Base-by-base conservation (phyloP, 2,113 vertebrate species). In the Megaptera novaeangliae region DNA sequence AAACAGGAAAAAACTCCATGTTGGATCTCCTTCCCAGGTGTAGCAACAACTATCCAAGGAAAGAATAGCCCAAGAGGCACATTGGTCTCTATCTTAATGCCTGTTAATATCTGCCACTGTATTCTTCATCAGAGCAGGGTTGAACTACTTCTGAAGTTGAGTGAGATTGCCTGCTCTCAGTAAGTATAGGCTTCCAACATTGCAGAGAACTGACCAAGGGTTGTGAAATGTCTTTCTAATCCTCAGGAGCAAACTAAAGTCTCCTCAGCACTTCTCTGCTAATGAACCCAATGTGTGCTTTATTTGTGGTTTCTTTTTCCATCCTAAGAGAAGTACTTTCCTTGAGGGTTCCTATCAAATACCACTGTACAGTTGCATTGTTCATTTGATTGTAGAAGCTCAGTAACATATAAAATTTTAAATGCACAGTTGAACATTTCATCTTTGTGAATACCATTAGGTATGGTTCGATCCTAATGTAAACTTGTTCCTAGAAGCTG, bases 141-240 rank as follows among this genome's bases (percentile, higher is more conserved):
- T 44, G 69, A 61, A 2, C 23, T 31, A 3, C 15, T 63, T 57
- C n/a, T 21, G 29, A 61, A n/a, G 11, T 2, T 18, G 8, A n/a
- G 11, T 12, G 49, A 59, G 3, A 3, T 36, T 21, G 3, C 10
- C 9, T 25, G 11, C 3, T 63, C 7, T 59, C 18, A 1, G 3
- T 6, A 13, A 11, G n/a, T 57, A 6, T 23, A 34, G 2, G 3
- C 8, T 52, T 25, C 2, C n/a, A 18, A 71, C 10, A 17, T 1
- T 29, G 52, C 39, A 66, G 10, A 46, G 11, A 49, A 57, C n/a
- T 25, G 41, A 27, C 34, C 49, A 41, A 36, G 57, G 9, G 1
- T 0, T 44, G 10, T 36, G 7, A 6, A 6, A 25, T 63, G 20
- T 36, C 13, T 55, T 64, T 69, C 39, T 63, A 36, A 83, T 13